A percentile compares a stretch with the other conserved stretches of the same genome.
Conservation (phyloP, 2,113 vertebrate genomes). For the Lota lota region DNA sequence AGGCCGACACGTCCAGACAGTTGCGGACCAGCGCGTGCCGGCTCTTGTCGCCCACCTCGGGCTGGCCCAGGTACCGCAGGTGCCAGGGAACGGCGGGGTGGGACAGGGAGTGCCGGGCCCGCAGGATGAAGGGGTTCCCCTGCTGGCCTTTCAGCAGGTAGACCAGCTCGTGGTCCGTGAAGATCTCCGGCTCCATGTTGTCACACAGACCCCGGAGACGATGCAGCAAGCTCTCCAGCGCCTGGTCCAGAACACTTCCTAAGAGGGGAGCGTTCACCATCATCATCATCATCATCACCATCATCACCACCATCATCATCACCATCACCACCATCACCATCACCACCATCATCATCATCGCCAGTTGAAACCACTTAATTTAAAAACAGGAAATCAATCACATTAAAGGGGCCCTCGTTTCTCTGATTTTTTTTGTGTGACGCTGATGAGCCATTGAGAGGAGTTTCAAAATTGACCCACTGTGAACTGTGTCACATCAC, state of each 20-base stretch:
- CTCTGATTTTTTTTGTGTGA: too few species aligned
- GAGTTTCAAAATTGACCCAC: too few species aligned
- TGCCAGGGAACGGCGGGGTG: slow-evolving; percentile 87
- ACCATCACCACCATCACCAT: too few species aligned
- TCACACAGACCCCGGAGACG: slow-evolving; percentile 93
- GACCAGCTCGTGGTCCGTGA: slow-evolving; percentile 93
- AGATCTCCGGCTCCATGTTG: slow-evolving; percentile 94
- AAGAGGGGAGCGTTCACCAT: neutral
- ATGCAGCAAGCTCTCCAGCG: slow-evolving; percentile 90
- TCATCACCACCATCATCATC: too few species aligned
- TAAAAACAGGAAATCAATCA: neutral
- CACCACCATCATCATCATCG: too few species aligned
- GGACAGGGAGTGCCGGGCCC: slow-evolving; percentile 88
- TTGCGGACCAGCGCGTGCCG: slow-evolving; percentile 89
- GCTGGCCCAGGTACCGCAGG: slow-evolving; percentile 92
- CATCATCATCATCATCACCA: too few species aligned
- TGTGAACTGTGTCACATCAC: too few species aligned
- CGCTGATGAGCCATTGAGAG: too few species aligned
- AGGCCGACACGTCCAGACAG: slow-evolving; percentile 92
- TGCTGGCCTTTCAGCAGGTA: slow-evolving; percentile 97
- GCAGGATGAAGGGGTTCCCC: slow-evolving; percentile 92
- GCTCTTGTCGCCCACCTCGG: slow-evolving; percentile 93
- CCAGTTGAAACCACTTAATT: neutral
- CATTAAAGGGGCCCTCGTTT: too few species aligned
- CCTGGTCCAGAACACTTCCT: slow-evolving; percentile 95